Percentiles rank a stretch among this genome's conserved stretches.
Conservation (phyloP, 2,113 vertebrate genomes). For the Carassius auratus region DNA sequence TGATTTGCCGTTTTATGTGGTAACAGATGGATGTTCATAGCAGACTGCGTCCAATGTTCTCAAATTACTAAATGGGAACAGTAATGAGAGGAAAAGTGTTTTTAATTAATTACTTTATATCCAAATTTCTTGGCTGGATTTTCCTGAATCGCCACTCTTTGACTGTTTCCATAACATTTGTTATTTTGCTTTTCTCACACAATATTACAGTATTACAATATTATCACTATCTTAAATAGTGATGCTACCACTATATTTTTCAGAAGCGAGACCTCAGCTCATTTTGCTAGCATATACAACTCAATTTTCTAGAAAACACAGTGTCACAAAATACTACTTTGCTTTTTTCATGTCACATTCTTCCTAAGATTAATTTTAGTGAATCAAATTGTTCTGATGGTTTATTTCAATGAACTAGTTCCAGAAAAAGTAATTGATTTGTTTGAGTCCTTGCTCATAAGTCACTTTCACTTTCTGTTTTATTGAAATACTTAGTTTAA, state of each 20-base stretch:
- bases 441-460: no score
- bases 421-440: no score
- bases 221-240: background rate
- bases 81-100: background rate
- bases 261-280: background rate
- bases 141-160: background rate
- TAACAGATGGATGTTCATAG: conserved; percentile 30
- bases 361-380: no score
- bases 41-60: conserved; percentile 19
- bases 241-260: background rate
- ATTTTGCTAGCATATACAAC: background rate
- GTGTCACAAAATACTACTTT: no score
- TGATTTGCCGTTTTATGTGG: background rate
- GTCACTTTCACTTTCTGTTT: no score
- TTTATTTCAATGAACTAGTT: no score
- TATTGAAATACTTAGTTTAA: no score
- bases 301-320: background rate
- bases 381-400: no score
- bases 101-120: background rate
- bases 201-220: background rate
- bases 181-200: background rate
- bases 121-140: background rate
- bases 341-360: no score
- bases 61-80: conserved; percentile 25
- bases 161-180: background rate